Percentiles rank a stretch among this genome's conserved stretches.
Evolutionary conservation across 2,888 invertebrate species (phyloP).

Genomic region (Diarsia mendica): DNA sequence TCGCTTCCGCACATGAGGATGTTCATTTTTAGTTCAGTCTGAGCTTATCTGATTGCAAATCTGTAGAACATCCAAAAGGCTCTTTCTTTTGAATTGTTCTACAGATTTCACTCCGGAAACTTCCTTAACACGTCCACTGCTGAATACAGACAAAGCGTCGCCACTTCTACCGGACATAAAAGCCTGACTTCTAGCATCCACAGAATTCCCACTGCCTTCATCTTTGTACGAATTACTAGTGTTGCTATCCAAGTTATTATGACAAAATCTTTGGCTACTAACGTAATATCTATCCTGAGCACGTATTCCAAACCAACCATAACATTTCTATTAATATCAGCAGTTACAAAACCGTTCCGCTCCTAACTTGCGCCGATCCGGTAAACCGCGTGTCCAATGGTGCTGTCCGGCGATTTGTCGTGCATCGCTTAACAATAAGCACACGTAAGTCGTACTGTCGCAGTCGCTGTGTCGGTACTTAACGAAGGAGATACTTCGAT

Average conservation of each 20-base stretch:
- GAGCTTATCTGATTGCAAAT: no score
- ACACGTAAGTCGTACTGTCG: slow-evolving; percentile 67
- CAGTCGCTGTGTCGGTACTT: slow-evolving; percentile 49
- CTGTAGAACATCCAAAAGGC: no score
- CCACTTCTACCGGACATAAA: not conserved
- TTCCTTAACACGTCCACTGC: not conserved
- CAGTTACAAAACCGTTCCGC: slow-evolving; percentile 55
- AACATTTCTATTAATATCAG: slow-evolving; percentile 41
- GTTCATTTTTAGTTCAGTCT: not conserved
- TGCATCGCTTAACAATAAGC: slow-evolving; percentile 78
- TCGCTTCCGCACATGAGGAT: not conserved
- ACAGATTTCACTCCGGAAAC: not conserved
- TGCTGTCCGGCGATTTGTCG: slow-evolving; percentile 75
- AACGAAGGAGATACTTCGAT: slow-evolving; percentile 62
- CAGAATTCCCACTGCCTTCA: not conserved
- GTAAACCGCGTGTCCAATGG: slow-evolving; percentile 72
- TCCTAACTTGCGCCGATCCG: slow-evolving; percentile 66
- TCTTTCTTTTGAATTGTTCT: not conserved
- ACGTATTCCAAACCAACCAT: slow-evolving; percentile 27
- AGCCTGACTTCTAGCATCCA: not conserved
- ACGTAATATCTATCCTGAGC: slow-evolving; percentile 6
- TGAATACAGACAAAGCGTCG: not conserved
- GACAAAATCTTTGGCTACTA: slow-evolving; percentile 6
- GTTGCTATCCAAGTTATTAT: not conserved
- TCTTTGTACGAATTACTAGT: not conserved